Percentiles rank a stretch among this genome's conserved stretches.
These are phyloP conservation scores for Oncorhynchus mykiss DNA, from an alignment of 2,113 vertebrate genomes.

Conservation along the genomic window DNA sequence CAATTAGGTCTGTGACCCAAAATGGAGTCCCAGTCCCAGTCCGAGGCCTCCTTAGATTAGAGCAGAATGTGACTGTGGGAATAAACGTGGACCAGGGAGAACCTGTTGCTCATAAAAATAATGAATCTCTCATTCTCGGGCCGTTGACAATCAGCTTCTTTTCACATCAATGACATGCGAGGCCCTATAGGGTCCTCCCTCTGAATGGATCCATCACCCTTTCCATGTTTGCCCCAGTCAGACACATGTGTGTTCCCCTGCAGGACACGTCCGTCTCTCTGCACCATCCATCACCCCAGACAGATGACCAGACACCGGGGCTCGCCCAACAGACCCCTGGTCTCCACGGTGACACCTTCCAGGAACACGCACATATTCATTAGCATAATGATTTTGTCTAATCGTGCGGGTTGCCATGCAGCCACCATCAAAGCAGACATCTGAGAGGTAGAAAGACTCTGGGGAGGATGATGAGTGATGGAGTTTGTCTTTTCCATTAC, in stretches of 20 bases:
- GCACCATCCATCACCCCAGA: constrained; percentile 25
- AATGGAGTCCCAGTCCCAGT: neutral
- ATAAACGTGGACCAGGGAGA: neutral
- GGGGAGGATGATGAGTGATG: constrained; percentile 1
- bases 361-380: constrained; percentile 1
- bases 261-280: constrained; percentile 9
- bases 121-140: neutral
- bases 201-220: constrained; percentile 10
- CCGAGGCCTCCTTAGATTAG: neutral
- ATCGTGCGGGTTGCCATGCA: constrained; percentile 6
- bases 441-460: neutral
- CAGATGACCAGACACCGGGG: neutral
- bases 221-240: neutral
- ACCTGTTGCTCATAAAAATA: neutral
- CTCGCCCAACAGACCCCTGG: neutral
- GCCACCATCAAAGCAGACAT: neutral
- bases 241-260: neutral
- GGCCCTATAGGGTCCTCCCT: neutral
- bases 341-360: constrained; percentile 15
- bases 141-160: neutral
- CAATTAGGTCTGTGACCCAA: neutral
- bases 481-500: constrained; percentile 20
- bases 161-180: neutral
- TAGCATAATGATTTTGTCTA: constrained; percentile 14
- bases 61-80: neutral